A percentile compares a stretch with the other conserved stretches of the same genome.
Evolutionary conservation across 2,888 invertebrate species (phyloP).

Genomic region (Drosophila gaucha): DNA sequence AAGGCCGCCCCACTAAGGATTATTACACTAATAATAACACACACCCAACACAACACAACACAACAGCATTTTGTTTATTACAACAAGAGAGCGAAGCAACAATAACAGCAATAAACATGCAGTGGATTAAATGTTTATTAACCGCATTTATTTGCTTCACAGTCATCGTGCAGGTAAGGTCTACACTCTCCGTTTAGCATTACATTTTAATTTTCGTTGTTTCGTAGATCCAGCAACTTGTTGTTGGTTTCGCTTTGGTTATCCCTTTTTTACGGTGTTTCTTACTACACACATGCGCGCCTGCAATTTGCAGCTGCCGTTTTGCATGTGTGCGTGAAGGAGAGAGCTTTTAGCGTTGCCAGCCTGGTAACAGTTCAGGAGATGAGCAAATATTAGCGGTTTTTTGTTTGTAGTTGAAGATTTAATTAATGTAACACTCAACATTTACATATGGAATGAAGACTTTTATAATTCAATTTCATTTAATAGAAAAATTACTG

Average conservation of each 20-base stretch:
- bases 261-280: slow-evolving; percentile 22
- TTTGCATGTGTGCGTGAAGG: slow-evolving; percentile 15
- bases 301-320: slow-evolving; percentile 48
- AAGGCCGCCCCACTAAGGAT: slow-evolving; percentile 48
- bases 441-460: not conserved
- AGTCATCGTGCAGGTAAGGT: slow-evolving; percentile 84
- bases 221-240: slow-evolving; percentile 49
- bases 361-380: slow-evolving; percentile 18
- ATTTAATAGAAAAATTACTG: too few relatives aligned
- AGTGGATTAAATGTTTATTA: slow-evolving; percentile 85
- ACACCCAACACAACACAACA: slow-evolving; percentile 38
- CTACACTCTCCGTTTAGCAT: not conserved
- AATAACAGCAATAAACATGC: slow-evolving; percentile 79
- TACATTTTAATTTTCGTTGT: slow-evolving; percentile 2
- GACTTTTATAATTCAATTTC: not conserved
- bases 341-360: slow-evolving; percentile 51
- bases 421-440: not conserved
- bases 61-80: slow-evolving; percentile 49
- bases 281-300: slow-evolving; percentile 44
- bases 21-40: slow-evolving; percentile 55
- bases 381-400: slow-evolving; percentile 3
- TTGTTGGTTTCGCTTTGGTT: slow-evolving; percentile 33
- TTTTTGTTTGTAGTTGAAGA: slow-evolving; percentile 5
- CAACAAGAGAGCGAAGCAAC: slow-evolving; percentile 40
- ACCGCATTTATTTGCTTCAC: slow-evolving; percentile 83